phyloP scores from a whole-genome alignment of 2,113 vertebrate genomes.

The Turnix velox region DNA sequence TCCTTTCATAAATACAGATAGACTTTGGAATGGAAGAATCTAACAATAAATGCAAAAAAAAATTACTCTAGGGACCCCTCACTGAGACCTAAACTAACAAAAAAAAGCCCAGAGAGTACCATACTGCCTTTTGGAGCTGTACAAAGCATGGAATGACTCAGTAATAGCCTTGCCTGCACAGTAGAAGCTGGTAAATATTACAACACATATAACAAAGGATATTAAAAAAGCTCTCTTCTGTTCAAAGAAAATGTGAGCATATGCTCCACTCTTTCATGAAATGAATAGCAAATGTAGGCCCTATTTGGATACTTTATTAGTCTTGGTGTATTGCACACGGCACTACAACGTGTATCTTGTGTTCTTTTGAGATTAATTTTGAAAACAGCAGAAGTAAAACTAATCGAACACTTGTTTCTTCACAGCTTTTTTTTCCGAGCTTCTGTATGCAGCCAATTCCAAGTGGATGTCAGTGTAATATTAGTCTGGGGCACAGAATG shows the following conservation, averaged over 20 bases:
- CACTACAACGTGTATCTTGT: background rate
- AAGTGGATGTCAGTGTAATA: background rate
- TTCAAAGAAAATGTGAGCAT: background rate
- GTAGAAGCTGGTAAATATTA: background rate
- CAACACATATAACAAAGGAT: background rate
- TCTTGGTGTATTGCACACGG: background rate
- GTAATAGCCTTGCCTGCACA: background rate
- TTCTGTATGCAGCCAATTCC: background rate
- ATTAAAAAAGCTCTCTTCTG: background rate
- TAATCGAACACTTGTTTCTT: background rate
- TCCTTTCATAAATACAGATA: background rate
- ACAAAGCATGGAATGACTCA: background rate
- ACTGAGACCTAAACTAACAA: background rate
- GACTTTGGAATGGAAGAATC: background rate
- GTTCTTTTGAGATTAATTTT: background rate
- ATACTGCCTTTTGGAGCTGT: background rate
- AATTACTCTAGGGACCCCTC: background rate
- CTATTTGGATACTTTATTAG: background rate
- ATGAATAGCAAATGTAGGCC: background rate
- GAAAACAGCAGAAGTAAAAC: background rate
- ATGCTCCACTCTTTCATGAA: background rate
- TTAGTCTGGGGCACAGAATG: background rate
- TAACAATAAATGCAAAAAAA: slow-evolving; percentile 16
- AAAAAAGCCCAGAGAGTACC: background rate
- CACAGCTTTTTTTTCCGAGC: background rate